Evolutionary conservation across 2,888 invertebrate genomes (phyloP).

Genomic region (Epinotia demarniana): DNA sequence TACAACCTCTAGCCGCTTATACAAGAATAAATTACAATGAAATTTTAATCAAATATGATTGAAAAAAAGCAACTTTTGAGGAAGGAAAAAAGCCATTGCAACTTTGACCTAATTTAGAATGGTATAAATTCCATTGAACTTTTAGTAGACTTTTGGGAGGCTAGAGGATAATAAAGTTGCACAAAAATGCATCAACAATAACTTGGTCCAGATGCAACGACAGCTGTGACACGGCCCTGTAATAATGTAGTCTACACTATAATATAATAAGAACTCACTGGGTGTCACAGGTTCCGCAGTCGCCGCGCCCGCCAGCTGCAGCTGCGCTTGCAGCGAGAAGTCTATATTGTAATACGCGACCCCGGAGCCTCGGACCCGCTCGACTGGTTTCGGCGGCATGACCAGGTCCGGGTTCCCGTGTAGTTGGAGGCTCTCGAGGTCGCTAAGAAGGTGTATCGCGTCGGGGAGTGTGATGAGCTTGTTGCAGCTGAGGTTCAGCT

Average conservation of each 20-base stretch:
- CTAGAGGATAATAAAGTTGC: no score
- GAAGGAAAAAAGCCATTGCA: no score
- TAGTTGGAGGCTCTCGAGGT: slow-evolving; percentile 94
- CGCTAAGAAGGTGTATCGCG: slow-evolving; percentile 97
- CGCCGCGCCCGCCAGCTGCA: slow-evolving; percentile 95
- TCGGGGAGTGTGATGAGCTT: slow-evolving; percentile 98
- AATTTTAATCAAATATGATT: no score
- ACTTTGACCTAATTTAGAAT: no score
- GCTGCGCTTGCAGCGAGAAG: slow-evolving; percentile 98
- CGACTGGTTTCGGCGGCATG: slow-evolving; percentile 97
- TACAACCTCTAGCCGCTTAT: no score
- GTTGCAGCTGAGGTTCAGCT: slow-evolving; percentile 96
- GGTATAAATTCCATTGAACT: no score
- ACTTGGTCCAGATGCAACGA: no score
- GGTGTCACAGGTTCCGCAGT: slow-evolving; percentile 89
- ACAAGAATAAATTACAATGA: no score
- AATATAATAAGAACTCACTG: slow-evolving; percentile 76
- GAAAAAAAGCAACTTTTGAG: no score
- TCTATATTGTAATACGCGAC: slow-evolving; percentile 99
- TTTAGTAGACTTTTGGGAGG: no score
- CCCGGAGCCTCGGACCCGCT: slow-evolving; percentile 90
- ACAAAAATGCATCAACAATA: no score
- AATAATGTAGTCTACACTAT: background rate
- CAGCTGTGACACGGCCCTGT: no score
- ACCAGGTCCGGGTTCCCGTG: slow-evolving; percentile 97